A percentile compares a stretch with the other conserved stretches of the same genome.
Conservation (phyloP, 2,797 vertebrate species). For the Gobionotothen gibberifrons region DNA sequence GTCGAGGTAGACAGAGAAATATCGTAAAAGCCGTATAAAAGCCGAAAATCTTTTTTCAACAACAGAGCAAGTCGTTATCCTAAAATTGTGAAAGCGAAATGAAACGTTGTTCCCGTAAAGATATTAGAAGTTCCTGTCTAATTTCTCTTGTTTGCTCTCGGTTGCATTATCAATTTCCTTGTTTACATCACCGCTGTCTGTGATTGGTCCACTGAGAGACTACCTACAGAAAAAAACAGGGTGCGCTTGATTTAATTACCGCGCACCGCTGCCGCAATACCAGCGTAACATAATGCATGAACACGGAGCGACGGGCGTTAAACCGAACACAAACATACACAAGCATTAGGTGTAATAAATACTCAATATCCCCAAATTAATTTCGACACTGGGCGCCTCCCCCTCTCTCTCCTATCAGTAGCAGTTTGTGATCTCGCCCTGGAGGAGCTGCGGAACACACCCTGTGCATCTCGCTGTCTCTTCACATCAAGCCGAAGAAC, state of each 20-base stretch:
- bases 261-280: neutral
- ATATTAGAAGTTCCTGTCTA: neutral
- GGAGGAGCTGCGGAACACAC: constrained; percentile 51
- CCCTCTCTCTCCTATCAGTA: constrained; percentile 15
- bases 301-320: neutral
- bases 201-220: constrained; percentile 63
- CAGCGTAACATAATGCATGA: fast-evolving
- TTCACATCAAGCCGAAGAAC: constrained; percentile 18
- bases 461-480: constrained; percentile 20
- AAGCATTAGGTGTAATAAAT: neutral
- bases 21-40: neutral
- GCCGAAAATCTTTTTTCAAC: too few species aligned
- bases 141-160: neutral
- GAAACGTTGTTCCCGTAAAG: neutral
- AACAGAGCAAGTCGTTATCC: neutral
- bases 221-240: neutral
- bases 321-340: constrained; percentile 38
- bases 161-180: constrained; percentile 63
- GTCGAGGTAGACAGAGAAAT: neutral
- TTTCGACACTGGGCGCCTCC: constrained; percentile 39
- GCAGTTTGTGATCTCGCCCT: constrained; percentile 48
- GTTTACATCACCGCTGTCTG: constrained; percentile 69
- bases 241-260: neutral
- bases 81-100: constrained; percentile 1
- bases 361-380: constrained; percentile 58